These are phyloP conservation scores for Allophyes oxyacanthae DNA, from an alignment of 2,888 invertebrate species.

Conservation along the genomic window DNA sequence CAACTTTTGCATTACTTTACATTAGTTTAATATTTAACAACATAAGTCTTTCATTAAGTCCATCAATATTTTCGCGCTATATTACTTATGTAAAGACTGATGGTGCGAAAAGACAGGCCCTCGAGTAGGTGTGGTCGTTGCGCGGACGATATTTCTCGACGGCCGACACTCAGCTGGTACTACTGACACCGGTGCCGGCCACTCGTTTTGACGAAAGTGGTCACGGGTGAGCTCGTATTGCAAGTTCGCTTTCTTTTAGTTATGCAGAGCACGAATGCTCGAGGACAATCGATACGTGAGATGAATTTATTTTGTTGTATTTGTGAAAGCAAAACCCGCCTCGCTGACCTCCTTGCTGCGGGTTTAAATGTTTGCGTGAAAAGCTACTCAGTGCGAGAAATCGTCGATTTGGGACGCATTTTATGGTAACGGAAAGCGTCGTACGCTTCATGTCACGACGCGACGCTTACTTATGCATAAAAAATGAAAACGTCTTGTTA, in stretches of 20 bases:
- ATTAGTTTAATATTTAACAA: no score
- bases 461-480: constrained; percentile 51
- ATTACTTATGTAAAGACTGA: not conserved
- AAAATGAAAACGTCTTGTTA: constrained; percentile 47
- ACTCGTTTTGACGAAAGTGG: constrained; percentile 76
- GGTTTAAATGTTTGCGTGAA: constrained; percentile 83
- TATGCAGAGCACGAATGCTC: constrained; percentile 82
- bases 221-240: constrained; percentile 74
- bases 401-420: constrained; percentile 82
- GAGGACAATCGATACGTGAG: constrained; percentile 89
- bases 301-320: constrained; percentile 89
- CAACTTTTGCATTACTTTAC: no score
- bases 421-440: constrained; percentile 73
- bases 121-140: constrained; percentile 35
- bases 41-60: not conserved
- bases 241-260: constrained; percentile 88
- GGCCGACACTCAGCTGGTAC: constrained; percentile 38
- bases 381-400: constrained; percentile 81
- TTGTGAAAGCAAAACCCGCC: constrained; percentile 88
- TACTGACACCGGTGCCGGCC: constrained; percentile 35
- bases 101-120: constrained; percentile 17
- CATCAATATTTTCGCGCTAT: no score
- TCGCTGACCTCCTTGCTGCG: constrained; percentile 84
- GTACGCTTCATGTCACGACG: constrained; percentile 49
- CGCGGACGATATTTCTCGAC: constrained; percentile 15